Evolutionary conservation across 2,888 invertebrate species (phyloP), one percentile per base, ranked within the genome.

Genomic region (Ophraella communa): DNA sequence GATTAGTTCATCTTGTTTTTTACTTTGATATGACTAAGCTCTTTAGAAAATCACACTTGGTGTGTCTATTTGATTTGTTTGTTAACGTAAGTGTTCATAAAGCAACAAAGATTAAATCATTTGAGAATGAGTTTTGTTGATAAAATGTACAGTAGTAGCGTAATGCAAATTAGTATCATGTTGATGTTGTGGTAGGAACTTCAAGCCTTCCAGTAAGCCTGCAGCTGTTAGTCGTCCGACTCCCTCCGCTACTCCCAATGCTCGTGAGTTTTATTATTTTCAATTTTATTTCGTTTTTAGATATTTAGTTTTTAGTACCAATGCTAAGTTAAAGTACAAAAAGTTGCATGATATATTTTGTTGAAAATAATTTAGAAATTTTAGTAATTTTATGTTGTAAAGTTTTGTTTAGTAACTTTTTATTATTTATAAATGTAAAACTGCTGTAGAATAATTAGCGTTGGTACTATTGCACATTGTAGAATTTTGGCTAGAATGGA

Each of bases 141-240:
- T 17, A 39, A 39, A 27, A 47, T 21, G n/a, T 64, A 55, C 58
- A 42, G 52, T 30, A 17, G 67, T 64, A 64, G 67, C 58, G 66
- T 63, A 63, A 56, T 69, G 69, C 69, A 67, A 64, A 62, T 60
- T 54, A 64, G 64, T 67, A 61, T 68, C 35, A 60, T 69, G 65
- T 67, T 71, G 71, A 58, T 79, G 76, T 76, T 79, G 74, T 78
- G 76, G 64, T 84, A 89, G 89, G 79, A 89, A 88, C 81, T 88
- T 86, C 79, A 83, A 89, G 74, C 85, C 86, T 65, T 88, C 89
- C 44, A 84, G 86, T 71, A 85, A 82, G 76, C 78, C 78, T 74
- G 78, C 77, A 66, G 74, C 78, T 75, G 76, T 79, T 76, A 77
- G 77, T 76, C 80, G 82, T 56, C 80, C 82, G 73, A 85, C 85